Base-by-base conservation (phyloP, 2,797 vertebrate species). In the Chelmon rostratus region DNA sequence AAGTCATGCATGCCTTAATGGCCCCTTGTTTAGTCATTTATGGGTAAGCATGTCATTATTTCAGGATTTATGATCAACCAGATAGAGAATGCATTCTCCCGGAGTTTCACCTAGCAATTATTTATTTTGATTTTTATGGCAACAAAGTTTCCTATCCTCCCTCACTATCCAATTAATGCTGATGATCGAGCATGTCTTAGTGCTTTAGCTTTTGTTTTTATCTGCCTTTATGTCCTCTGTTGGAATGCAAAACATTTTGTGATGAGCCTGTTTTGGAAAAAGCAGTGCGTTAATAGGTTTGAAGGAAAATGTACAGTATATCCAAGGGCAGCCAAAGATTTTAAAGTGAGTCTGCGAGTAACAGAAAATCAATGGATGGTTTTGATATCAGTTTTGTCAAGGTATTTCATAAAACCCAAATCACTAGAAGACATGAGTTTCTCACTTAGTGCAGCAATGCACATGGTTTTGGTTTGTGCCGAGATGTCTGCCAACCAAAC, bases 21-120 rank as follows among this genome's bases (percentile, higher is more conserved):
- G 94, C 89, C 91, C 91, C 93, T 95, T 94, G 92, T 95, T 94
- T 94, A 95, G 94, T 95, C 94, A 94, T 94, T 95, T 95, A 94
- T 94, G 93, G 94, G 92, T 94, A 95, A 94, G 91, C 91, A 90
- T 93, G 93, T 94, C 92, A 94, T 95, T 95, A 94, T 92, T 91
- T 86, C 85, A 82, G 89, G 93, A 93, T 94, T 94, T 92, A 93
- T 90, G 90, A 91, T 87, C 86, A 67, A 85, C 78, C 77, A 91
- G 84, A 91, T 86, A 84, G 82, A 92, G 83, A 86, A 91, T 64
- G 87, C 86, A 16, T 90, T 91, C 92, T 92, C 91, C 87, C 72
- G 15, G 79, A 93, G 91, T 92, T 91, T 90, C 87, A 93, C 93
- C 92, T 94, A 84, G 87, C 92, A 92, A 92, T 93, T 93, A 94